phyloP scores from a whole-genome alignment of 2,113 vertebrate species.

The Gasterosteus nipponicus region DNA sequence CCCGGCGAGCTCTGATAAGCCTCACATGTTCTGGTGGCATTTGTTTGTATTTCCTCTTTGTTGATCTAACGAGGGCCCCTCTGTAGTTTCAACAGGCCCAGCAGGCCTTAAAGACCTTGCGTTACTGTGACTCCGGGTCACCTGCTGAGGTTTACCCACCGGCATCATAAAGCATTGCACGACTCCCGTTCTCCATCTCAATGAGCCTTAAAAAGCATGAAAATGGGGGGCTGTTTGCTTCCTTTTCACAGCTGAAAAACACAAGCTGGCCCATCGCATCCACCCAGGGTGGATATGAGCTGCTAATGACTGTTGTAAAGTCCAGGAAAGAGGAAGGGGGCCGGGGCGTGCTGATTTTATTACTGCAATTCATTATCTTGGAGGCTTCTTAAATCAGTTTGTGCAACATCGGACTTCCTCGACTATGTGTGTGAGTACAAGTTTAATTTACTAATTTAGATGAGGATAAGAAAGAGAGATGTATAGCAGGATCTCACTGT shows the following conservation, averaged over 20 bases:
- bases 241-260: conserved; percentile 70
- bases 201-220: conserved; percentile 76
- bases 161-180: conserved; percentile 63
- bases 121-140: conserved; percentile 59
- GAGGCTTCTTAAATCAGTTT: conserved; percentile 13
- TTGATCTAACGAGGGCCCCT: conserved; percentile 71
- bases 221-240: conserved; percentile 60
- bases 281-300: conserved; percentile 67
- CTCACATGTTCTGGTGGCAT: conserved; percentile 35
- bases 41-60: conserved; percentile 78
- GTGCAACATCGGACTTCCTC: background rate
- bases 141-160: conserved; percentile 74
- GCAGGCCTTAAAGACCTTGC: conserved; percentile 66
- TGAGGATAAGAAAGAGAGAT: conserved; percentile 6
- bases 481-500: background rate
- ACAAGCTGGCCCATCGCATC: conserved; percentile 63
- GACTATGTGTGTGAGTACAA: background rate
- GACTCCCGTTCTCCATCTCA: conserved; percentile 67
- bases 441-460: conserved; percentile 32
- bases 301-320: conserved; percentile 80
- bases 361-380: conserved; percentile 56
- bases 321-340: background rate
- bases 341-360: conserved; percentile 40
- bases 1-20: conserved; percentile 21
- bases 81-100: conserved; percentile 61